phyloP scores from a whole-genome alignment of 2,113 vertebrate genomes.

The Tonatia bakeri region DNA sequence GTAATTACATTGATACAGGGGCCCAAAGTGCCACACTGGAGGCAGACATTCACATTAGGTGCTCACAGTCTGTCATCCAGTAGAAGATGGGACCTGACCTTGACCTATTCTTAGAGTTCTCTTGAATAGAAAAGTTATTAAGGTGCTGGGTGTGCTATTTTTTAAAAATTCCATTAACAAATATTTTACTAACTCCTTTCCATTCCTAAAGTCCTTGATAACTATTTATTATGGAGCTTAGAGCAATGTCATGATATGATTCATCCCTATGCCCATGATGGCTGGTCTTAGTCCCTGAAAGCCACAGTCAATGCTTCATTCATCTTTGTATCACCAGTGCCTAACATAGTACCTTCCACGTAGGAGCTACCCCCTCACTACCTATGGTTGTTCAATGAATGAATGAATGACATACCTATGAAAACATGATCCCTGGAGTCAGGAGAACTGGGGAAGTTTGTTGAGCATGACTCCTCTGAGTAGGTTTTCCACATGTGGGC shows the following conservation, averaged over 20 bases:
- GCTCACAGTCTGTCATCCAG: not conserved
- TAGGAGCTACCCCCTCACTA: not conserved
- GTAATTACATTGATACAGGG: not conserved
- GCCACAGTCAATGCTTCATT: not conserved
- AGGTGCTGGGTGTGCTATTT: not conserved
- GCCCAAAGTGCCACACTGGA: not conserved
- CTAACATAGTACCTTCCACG: rapidly evolving
- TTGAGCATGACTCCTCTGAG: not conserved
- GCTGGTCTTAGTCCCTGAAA: not conserved
- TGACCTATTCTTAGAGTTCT: not conserved
- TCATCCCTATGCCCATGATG: not conserved
- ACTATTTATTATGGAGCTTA: not conserved
- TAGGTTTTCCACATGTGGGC: rapidly evolving
- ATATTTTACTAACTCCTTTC: not conserved
- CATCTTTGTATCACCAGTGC: not conserved
- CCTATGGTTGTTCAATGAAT: not conserved
- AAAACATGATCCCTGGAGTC: not conserved
- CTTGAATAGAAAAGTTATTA: not conserved
- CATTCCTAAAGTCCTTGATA: not conserved
- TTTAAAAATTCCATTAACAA: not conserved
- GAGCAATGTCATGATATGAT: not conserved
- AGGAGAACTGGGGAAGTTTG: not conserved
- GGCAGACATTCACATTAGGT: too few species aligned
- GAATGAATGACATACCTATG: not conserved
- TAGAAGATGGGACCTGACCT: rapidly evolving